phyloP scores from a whole-genome alignment of 2,888 invertebrate genomes.

The Altica lythri region DNA sequence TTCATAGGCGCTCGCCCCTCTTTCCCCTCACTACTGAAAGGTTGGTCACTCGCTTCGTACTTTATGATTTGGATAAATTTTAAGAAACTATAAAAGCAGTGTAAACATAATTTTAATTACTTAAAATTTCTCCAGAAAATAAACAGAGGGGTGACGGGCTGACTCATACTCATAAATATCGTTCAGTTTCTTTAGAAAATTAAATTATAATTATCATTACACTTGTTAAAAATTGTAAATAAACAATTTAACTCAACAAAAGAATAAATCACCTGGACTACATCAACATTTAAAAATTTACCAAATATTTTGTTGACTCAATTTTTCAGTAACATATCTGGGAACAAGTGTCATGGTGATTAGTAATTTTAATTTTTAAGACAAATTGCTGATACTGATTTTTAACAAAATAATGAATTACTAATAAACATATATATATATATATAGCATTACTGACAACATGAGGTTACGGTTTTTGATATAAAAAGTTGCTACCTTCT shows the following conservation, averaged over 20 bases:
- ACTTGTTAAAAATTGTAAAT: slow-evolving; percentile 1
- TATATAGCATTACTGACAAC: slow-evolving; percentile 8
- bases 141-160: slow-evolving; percentile 51
- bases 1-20: slow-evolving; percentile 64
- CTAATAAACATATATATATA: slow-evolving; percentile 9
- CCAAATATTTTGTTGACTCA: neutral
- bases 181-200: neutral
- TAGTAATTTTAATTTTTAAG: slow-evolving; percentile 3
- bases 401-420: slow-evolving; percentile 13
- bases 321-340: neutral
- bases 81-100: slow-evolving; percentile 9
- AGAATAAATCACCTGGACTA: too few species aligned
- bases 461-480: slow-evolving; percentile 8
- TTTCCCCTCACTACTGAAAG: slow-evolving; percentile 50
- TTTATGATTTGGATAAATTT: slow-evolving; percentile 35
- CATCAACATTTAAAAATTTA: too few species aligned
- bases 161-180: slow-evolving; percentile 26
- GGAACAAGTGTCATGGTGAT: slow-evolving; percentile 7
- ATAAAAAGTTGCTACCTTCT: neutral
- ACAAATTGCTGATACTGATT: neutral
- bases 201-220: neutral
- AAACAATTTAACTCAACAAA: too few species aligned
- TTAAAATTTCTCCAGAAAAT: slow-evolving; percentile 35
- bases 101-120: slow-evolving; percentile 5
- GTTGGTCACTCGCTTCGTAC: slow-evolving; percentile 54